Percentiles rank a stretch among this genome's conserved stretches.
Evolutionary conservation across 2,797 vertebrate genomes (phyloP).

Genomic region (Myotis daubentonii): DNA sequence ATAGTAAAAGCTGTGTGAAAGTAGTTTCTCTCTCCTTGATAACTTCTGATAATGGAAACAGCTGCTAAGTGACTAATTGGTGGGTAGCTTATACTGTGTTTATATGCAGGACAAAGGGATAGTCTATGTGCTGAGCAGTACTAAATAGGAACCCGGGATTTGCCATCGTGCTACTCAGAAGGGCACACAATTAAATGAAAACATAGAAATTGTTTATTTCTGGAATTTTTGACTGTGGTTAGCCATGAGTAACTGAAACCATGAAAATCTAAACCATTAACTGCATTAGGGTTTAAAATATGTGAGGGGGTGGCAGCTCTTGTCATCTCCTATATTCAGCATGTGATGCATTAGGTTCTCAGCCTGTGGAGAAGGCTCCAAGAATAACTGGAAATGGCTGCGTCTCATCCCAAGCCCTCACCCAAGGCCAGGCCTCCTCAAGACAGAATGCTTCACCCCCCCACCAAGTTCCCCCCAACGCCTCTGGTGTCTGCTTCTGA

Average conservation of each 20-base stretch:
- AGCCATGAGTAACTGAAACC: not conserved
- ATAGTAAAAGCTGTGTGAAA: not conserved
- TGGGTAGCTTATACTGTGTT: not conserved
- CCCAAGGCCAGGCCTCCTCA: not conserved
- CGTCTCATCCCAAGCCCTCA: not conserved
- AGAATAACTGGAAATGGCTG: not conserved
- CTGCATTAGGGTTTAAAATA: too few relatives aligned
- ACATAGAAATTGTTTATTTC: not conserved
- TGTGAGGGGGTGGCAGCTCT: too few relatives aligned
- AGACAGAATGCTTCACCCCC: not conserved
- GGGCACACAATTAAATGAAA: not conserved
- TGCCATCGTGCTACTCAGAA: not conserved
- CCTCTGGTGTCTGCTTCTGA: not conserved
- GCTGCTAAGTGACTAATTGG: not conserved
- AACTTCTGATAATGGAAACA: not conserved
- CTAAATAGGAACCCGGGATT: not conserved
- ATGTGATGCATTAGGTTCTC: not conserved
- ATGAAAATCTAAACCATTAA: not conserved
- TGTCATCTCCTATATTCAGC: not conserved
- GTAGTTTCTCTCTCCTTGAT: not conserved
- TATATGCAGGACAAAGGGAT: not conserved
- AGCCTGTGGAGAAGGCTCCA: not conserved
- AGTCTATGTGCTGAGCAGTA: not conserved
- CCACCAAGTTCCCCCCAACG: not conserved
- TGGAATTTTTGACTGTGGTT: not conserved